phyloP scores from a whole-genome alignment of 2,113 vertebrate species.

The Anthoscopus minutus region DNA sequence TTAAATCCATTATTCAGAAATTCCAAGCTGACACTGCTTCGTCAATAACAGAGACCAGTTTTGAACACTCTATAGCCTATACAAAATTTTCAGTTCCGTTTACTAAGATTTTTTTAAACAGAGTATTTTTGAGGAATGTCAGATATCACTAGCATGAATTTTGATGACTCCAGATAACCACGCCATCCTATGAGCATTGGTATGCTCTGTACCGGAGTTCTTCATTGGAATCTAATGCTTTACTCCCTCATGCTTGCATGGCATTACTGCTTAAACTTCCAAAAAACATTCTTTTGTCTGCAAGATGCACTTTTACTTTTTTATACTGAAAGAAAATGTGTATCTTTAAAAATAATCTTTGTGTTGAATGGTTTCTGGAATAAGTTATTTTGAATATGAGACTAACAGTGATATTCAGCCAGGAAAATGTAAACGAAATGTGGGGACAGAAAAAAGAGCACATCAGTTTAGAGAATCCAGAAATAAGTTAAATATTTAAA shows the following conservation, averaged over 20 bases:
- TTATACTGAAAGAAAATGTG: neutral
- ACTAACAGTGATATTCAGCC: neutral
- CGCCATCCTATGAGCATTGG: neutral
- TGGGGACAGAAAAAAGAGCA: neutral
- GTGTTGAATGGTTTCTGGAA: neutral
- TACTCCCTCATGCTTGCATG: neutral
- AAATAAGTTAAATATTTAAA: slow-evolving; percentile 59
- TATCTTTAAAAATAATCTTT: neutral
- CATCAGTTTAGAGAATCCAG: neutral
- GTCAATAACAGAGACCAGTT: neutral
- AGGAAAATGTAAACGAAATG: slow-evolving; percentile 2
- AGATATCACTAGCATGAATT: neutral
- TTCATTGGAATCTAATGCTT: neutral
- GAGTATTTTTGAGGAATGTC: neutral
- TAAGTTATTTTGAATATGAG: slow-evolving; percentile 8
- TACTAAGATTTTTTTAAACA: neutral
- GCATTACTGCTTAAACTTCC: neutral
- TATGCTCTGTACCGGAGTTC: neutral
- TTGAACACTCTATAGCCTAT: neutral
- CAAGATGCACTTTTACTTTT: neutral
- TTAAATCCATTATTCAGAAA: neutral
- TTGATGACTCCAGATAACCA: neutral
- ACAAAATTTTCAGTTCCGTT: neutral
- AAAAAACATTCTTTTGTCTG: neutral
- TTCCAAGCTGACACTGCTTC: neutral